phyloP scores from a whole-genome alignment of 2,113 vertebrate species.

The Cettia cetti region DNA sequence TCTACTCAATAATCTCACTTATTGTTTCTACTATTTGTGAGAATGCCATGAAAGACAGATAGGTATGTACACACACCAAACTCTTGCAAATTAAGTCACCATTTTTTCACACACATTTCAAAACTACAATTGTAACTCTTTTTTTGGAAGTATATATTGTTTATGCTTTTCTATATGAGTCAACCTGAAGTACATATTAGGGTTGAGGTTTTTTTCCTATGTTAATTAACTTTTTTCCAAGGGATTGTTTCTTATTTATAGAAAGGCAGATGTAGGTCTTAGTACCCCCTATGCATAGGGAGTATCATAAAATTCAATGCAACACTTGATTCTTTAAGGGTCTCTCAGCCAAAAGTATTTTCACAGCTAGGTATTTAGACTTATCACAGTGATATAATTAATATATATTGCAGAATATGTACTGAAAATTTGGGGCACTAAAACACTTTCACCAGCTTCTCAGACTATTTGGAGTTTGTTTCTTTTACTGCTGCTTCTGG shows the following conservation, averaged over 20 bases:
- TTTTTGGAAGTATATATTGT: neutral
- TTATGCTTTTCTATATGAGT: neutral
- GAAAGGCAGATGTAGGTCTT: neutral
- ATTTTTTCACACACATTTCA: neutral
- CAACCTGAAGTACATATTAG: neutral
- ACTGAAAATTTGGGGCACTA: neutral
- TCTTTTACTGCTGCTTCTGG: neutral
- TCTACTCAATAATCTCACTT: neutral
- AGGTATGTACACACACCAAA: neutral
- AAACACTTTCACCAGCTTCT: neutral
- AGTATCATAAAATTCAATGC: neutral
- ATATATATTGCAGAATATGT: neutral
- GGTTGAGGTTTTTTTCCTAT: neutral
- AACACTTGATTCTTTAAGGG: neutral
- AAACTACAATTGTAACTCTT: neutral
- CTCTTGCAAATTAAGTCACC: neutral
- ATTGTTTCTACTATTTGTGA: neutral
- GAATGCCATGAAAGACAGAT: neutral
- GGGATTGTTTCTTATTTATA: neutral
- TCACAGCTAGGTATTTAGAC: neutral
- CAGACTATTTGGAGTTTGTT: neutral
- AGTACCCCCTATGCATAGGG: accelerated
- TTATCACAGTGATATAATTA: neutral
- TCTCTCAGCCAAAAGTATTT: neutral
- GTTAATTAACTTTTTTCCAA: neutral